Evolutionary conservation across 1,140 invertebrate genomes (phyloP).

Genomic region (Periplaneta americana): DNA sequence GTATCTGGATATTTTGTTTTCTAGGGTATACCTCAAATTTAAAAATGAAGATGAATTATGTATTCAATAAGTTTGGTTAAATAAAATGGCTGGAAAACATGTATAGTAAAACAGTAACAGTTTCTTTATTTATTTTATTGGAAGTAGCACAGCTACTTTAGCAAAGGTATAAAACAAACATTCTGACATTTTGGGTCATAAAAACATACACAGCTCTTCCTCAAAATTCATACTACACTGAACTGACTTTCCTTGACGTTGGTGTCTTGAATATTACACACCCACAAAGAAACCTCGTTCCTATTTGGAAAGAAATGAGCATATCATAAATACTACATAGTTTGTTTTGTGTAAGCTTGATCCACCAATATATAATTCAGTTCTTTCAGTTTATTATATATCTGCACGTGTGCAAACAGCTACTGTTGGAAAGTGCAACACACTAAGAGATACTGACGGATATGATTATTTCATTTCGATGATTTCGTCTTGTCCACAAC

Average conservation of each 20-base stretch:
- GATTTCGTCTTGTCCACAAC: background rate
- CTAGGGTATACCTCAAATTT: background rate
- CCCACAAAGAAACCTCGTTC: background rate
- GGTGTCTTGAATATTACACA: background rate
- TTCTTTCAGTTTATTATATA: background rate
- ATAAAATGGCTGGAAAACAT: background rate
- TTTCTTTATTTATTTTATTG: background rate
- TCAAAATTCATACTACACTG: background rate
- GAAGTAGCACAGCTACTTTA: background rate
- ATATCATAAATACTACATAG: background rate
- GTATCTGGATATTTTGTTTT: too few species aligned
- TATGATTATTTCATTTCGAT: background rate
- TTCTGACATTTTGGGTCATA: background rate
- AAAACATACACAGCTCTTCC: background rate
- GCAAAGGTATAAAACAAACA: background rate
- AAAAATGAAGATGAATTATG: background rate
- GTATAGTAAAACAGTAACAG: background rate
- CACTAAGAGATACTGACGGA: background rate
- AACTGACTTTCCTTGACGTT: background rate
- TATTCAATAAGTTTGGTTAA: background rate
- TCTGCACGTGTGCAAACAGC: background rate
- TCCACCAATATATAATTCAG: background rate
- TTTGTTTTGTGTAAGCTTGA: background rate
- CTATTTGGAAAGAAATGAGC: background rate
- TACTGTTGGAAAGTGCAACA: background rate